A percentile compares a stretch with the other conserved stretches of the same genome.
These are phyloP conservation scores for Galagoides demidoff DNA, from an alignment of 2,797 vertebrate species.

Conservation along the genomic window DNA sequence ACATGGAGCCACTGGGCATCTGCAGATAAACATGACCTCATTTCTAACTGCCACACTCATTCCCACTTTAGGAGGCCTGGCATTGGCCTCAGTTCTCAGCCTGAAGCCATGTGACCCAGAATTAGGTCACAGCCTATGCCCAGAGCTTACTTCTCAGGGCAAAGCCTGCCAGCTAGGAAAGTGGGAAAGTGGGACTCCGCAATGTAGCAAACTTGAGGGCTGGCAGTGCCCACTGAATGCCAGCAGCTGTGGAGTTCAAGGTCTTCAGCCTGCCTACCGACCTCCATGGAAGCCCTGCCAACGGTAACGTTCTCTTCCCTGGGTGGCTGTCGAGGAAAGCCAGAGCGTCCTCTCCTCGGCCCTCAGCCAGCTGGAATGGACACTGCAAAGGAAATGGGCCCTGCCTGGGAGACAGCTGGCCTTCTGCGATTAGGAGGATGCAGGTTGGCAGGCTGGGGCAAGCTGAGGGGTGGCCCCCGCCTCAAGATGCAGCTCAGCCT, in stretches of 20 bases:
- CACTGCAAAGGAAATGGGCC: background rate
- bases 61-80: background rate
- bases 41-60: background rate
- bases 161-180: background rate
- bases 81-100: background rate
- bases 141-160: conserved; percentile 37
- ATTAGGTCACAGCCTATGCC: conserved; percentile 64
- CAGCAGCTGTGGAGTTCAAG: background rate
- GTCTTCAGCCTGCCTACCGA: background rate
- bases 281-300: background rate
- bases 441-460: accelerated
- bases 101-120: conserved; percentile 68
- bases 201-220: background rate
- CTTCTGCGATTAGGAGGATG: background rate
- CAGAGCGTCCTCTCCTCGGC: background rate
- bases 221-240: accelerated
- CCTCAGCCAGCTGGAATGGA: background rate
- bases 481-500: background rate
- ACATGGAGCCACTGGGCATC: background rate
- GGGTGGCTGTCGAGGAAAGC: conserved; percentile 13
- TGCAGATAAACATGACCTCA: background rate
- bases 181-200: accelerated
- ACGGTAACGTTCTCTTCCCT: accelerated
- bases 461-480: background rate
- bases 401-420: background rate